Evolutionary conservation across 2,888 invertebrate genomes (phyloP), one percentile per base, ranked within the genome.

Genomic region (Lamproptera curius): DNA sequence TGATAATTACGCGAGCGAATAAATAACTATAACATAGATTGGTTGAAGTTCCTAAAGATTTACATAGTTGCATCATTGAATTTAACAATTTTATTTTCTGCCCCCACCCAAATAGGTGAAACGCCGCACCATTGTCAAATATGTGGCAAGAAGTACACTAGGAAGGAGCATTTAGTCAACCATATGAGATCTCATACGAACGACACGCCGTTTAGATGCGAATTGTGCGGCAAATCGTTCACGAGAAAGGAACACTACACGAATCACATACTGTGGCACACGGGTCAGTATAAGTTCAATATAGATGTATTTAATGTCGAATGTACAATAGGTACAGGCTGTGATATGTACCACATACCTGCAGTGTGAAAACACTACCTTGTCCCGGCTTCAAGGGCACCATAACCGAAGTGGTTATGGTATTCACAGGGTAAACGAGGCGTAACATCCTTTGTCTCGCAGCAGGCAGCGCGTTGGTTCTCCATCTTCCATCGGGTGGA

Each of bases 181-280:
- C 95, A 95, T 84, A 93, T 95, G 92, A 90, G 95, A 63, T 94
- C 94, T 53, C 95, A 95, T 77, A 95, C 95, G 57, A 95, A 95
- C 73, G 95, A 95, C 80, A 95, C 95, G 51, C 95, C 95, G 52
- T 94, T 94, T 84, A 91, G 94, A 69, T 96, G 95, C 80, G 94
- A 95, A 76, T 93, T 94, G 71, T 95, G 95, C 84, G 94, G 95
- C 77, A 95, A 95, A 86, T 93, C 94, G 59, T 95, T 95, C 81
- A 95, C 95, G 52, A 90, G 95, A 73, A 95, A 95, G 88, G 95
- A 95, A 87, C 95, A 95, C 84, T 95, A 94, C 89, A 94, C 93
- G 91, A 95, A 95, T 89, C 95, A 95, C 88, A 94, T 95, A 77
- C 90, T 95, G 91, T 95, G 95, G 95, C 95, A 95, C 78, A 94